Percentiles rank a stretch among this genome's conserved stretches.
Conservation (phyloP, 2,113 vertebrate species). For the Cololabis saira region DNA sequence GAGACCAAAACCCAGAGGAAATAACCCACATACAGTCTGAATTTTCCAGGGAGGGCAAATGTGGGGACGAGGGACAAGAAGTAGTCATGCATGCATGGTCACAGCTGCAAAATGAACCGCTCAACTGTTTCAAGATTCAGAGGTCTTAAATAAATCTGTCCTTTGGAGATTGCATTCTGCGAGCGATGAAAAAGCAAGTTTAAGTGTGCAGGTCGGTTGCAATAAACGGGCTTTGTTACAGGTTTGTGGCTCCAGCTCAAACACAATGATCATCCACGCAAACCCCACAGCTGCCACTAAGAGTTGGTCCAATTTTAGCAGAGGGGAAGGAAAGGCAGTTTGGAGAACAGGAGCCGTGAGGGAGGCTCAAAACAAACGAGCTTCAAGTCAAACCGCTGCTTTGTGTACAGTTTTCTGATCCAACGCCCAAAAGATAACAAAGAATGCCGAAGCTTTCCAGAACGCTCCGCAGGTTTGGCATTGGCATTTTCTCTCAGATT, state of each 20-base stretch:
- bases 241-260: slow-evolving; percentile 52
- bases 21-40: background rate
- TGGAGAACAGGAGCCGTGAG: slow-evolving; percentile 57
- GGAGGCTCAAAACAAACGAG: slow-evolving; percentile 49
- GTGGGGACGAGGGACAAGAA: background rate
- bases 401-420: slow-evolving; percentile 36
- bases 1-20: slow-evolving; percentile 12
- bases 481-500: slow-evolving; percentile 17
- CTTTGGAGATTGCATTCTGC: background rate
- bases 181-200: slow-evolving; percentile 1
- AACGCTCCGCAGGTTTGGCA: slow-evolving; percentile 17
- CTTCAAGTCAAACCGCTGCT: slow-evolving; percentile 25
- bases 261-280: slow-evolving; percentile 63
- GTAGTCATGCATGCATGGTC: slow-evolving; percentile 2
- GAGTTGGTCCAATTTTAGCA: slow-evolving; percentile 64
- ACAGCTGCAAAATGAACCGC: slow-evolving; percentile 12
- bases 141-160: no score
- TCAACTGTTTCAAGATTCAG: slow-evolving; percentile 12
- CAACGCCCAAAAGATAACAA: slow-evolving; percentile 46
- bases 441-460: slow-evolving; percentile 31
- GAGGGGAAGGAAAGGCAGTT: slow-evolving; percentile 74
- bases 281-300: slow-evolving; percentile 58
- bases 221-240: slow-evolving; percentile 42
- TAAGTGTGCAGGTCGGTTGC: background rate
- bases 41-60: background rate